Conservation (phyloP, 2,888 invertebrate species). For the Agrochola litura region DNA sequence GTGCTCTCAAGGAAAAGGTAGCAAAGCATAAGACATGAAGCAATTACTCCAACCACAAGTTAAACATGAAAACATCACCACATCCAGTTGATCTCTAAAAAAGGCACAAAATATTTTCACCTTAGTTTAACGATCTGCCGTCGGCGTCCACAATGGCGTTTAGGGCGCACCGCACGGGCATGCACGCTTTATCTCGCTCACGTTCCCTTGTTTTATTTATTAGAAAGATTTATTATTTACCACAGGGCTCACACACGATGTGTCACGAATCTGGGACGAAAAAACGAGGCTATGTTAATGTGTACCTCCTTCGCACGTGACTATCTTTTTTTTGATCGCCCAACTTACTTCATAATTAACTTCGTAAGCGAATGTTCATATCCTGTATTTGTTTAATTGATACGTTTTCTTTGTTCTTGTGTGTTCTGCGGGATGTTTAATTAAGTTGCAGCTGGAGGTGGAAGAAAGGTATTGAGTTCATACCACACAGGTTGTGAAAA, state of each 20-base stretch:
- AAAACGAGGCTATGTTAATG: constrained; percentile 89
- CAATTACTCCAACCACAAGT: constrained; percentile 52
- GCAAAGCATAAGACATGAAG: constrained; percentile 25
- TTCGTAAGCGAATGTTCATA: constrained; percentile 69
- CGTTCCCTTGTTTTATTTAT: constrained; percentile 90
- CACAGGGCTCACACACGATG: constrained; percentile 88
- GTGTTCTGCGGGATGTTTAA: constrained; percentile 46
- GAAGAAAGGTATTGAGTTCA: constrained; percentile 27
- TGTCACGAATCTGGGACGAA: constrained; percentile 88
- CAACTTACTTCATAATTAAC: constrained; percentile 74
- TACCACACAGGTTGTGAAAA: constrained; percentile 52
- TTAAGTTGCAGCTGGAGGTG: constrained; percentile 35
- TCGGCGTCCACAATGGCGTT: constrained; percentile 86
- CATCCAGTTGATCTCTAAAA: constrained; percentile 75
- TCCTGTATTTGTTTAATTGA: constrained; percentile 70
- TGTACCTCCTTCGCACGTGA: constrained; percentile 84
- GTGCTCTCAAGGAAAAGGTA: not conserved
- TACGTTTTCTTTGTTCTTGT: constrained; percentile 65
- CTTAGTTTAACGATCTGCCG: constrained; percentile 87
- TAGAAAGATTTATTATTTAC: constrained; percentile 91
- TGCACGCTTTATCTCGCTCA: constrained; percentile 88
- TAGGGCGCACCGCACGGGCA: constrained; percentile 89
- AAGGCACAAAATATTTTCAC: constrained; percentile 87
- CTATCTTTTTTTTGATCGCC: constrained; percentile 80
- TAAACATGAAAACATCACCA: constrained; percentile 52